Evolutionary conservation across 2,113 vertebrate genomes (phyloP), one percentile per base, ranked within the genome.

Genomic region (Triplophysa rosa): DNA sequence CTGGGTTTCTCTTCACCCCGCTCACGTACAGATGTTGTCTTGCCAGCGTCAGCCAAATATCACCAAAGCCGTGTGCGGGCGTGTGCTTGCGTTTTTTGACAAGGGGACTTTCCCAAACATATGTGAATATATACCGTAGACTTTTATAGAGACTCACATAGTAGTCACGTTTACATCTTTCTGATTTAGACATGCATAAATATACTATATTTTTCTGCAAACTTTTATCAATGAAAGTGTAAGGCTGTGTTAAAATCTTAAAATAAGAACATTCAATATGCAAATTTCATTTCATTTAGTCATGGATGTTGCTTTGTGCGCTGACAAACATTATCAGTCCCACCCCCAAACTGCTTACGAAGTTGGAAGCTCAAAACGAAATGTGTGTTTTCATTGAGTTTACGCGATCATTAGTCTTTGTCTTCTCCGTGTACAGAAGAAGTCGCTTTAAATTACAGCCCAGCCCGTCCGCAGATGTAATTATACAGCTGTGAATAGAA

Each of bases 401-500:
- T 71, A 56, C 65, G 47, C 14, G 13, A 79, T 54, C 47, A 76
- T 77, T 77, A 80, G 17, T 47, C 62, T 76, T 61, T 74, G 68
- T 66, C 54, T 45, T 77, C 17, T 65, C 10, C 37, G 24, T 37
- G 23, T 73, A 61, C 62, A 78, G 61, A 72, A 67, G 63, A 73
- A 72, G 52, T 49, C 68, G 59, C 67, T 80, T 5, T 54, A 78
- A 84, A 81, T 84, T 67, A 84, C 40, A 65, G 63, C 24, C 52
- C 77, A 52, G 11, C 37, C 42, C 68, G 62, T 67, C 52, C 73
- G 45, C 14, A 67, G 65, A 42, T 61, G 67, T 66, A 65, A 74
- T 81, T 81, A 84, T 29, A 84, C 69, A 76, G 75, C 45, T 63
- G 33, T 21, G 64, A 67, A 67, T 78, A 67, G 33, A 78, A 67